A percentile compares a stretch with the other conserved stretches of the same genome.
Conservation (phyloP, 2,113 vertebrate genomes). For the Alces alces region DNA sequence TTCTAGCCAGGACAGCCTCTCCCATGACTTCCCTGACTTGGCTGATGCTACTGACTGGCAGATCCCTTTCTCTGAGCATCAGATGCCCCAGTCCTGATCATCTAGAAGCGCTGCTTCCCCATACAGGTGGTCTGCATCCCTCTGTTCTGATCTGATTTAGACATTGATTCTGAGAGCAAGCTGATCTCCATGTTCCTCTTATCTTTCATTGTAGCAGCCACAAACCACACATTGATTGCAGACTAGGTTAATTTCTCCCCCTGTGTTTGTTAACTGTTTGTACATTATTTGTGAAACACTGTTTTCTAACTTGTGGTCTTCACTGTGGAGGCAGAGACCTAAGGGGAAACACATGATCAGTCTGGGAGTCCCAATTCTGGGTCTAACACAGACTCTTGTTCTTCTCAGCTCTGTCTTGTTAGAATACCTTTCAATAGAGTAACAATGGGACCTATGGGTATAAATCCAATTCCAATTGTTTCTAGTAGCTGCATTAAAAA, state of each 20-base stretch:
- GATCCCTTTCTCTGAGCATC: fast-evolving
- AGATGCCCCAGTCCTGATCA: too few relatives aligned
- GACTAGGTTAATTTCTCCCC: not conserved
- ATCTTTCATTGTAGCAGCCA: not conserved
- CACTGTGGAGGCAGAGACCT: not conserved
- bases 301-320: not conserved
- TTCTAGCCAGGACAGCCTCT: not conserved
- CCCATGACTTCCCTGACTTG: fast-evolving
- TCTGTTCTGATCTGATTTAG: not conserved
- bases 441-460: not conserved
- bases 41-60: not conserved
- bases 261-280: not conserved
- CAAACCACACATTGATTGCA: not conserved
- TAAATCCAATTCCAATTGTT: not conserved
- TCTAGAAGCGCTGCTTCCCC: not conserved
- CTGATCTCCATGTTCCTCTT: not conserved
- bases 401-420: not conserved
- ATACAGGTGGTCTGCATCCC: not conserved
- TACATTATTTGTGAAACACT: not conserved
- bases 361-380: not conserved
- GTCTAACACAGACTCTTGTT: not conserved
- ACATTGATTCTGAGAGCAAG: not conserved
- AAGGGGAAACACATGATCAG: not conserved
- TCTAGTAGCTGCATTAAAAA: not conserved
- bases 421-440: not conserved